Evolutionary conservation across 2,888 invertebrate species (phyloP), one percentile per base, ranked within the genome.

Genomic region (Euphydryas editha): DNA sequence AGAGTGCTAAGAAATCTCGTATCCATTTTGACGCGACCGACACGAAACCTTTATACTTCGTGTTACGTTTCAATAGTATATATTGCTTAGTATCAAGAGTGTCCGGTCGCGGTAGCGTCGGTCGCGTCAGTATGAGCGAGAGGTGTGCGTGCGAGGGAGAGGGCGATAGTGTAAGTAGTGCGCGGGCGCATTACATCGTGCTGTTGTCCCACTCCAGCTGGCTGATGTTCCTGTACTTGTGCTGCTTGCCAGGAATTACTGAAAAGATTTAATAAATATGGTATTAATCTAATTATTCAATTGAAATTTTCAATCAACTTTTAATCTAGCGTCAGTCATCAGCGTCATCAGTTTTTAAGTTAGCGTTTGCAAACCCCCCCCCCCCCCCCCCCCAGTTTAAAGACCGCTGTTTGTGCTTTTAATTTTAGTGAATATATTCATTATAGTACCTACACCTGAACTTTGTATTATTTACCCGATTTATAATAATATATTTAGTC

Each of bases 141-240:
- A 73, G 54, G 54, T 36, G 54, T 6, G 30, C 30, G 68, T 70
- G 74, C 67, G 72, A 65, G 59, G 59, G 67, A 56, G 71, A 36
- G 63, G 11, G 70, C 37, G 63, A 57, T 57, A 42, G 67, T 56
- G 65, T 68, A 68, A 65, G 72, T 44, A 64, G 65, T 68, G 67
- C n/a, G n/a, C n/a, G n/a, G n/a, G n/a, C n/a, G n/a, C 77, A 79
- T 94, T 95, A 96, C 95, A 96, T 96, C 78, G 95, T 95, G 88
- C 95, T 95, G 93, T 95, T 95, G 89, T 96, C 96, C 96, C 96
- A 96, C 89, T 96, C 96, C 73, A 96, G 89, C 88, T 96, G 96
- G 86, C 95, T 95, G 82, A 95, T 95, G 90, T 95, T 95, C 80
- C 95, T 94, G 87, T 95, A 95, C 83, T 95, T 93, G 83, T 93